Evolutionary conservation across 1,140 invertebrate genomes (phyloP).

Genomic region (Brachionus asplanchnoidis): DNA sequence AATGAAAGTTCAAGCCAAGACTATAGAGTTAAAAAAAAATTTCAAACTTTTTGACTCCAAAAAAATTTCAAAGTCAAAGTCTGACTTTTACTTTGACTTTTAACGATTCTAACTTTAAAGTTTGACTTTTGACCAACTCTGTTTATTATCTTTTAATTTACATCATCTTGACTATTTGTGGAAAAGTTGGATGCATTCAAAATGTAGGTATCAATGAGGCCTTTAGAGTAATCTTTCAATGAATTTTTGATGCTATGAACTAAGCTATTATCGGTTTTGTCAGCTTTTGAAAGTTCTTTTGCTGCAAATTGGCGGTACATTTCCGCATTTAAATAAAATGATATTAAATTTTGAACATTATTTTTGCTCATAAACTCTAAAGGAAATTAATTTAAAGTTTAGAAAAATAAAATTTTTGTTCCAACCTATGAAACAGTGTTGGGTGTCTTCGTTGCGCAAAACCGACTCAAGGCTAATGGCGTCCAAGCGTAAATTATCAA

Average conservation of each 20-base stretch:
- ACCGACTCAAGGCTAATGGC: conserved; percentile 70
- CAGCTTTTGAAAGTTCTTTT: conserved; percentile 14
- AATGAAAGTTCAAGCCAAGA: too few species aligned
- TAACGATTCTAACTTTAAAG: too few species aligned
- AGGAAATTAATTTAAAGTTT: background rate
- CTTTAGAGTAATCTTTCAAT: background rate
- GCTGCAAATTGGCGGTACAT: conserved; percentile 28
- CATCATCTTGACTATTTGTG: background rate
- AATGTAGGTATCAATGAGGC: conserved; percentile 30
- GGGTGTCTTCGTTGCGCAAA: conserved; percentile 72
- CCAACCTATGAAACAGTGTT: conserved; percentile 69
- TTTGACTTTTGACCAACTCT: too few species aligned
- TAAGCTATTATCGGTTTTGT: background rate
- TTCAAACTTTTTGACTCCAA: too few species aligned
- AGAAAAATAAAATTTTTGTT: conserved; percentile 30
- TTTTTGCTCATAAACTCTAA: conserved; percentile 69
- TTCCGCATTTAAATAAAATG: conserved; percentile 77
- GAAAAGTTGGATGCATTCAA: background rate
- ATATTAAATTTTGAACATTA: conserved; percentile 70
- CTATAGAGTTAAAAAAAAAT: too few species aligned
- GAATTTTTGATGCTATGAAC: background rate
- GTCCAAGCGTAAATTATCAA: conserved; percentile 64
- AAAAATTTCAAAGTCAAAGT: too few species aligned
- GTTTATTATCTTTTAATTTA: too few species aligned
- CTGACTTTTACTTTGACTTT: too few species aligned